Conservation (phyloP, 2,888 invertebrate species). For the Plemyria rubiginata region DNA sequence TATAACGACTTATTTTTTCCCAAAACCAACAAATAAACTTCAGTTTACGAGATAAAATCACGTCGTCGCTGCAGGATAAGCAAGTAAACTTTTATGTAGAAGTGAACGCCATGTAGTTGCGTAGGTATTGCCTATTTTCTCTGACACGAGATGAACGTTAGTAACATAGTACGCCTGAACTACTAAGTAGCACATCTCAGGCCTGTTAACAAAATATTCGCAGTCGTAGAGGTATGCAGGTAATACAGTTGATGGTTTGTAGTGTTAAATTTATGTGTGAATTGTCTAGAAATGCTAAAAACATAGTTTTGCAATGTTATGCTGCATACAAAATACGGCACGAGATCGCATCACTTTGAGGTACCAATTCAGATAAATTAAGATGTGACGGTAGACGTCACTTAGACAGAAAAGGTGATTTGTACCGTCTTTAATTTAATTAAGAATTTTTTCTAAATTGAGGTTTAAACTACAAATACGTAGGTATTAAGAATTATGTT, state of each 20-base stretch:
- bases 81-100: conserved; percentile 21
- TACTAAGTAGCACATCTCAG: neutral
- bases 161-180: conserved; percentile 2
- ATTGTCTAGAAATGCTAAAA: conserved; percentile 44
- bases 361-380: neutral
- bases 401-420: too few species aligned
- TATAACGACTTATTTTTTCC: conserved; percentile 14
- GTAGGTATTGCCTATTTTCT: conserved; percentile 15
- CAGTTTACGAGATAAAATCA: conserved; percentile 30
- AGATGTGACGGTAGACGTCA: too few species aligned
- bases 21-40: conserved; percentile 11
- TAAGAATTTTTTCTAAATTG: too few species aligned
- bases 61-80: conserved; percentile 13
- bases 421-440: too few species aligned
- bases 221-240: too few species aligned
- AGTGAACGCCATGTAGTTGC: conserved; percentile 14
- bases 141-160: conserved; percentile 8
- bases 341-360: neutral
- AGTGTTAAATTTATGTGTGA: neutral
- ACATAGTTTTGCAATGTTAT: conserved; percentile 43
- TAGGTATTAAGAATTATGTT: too few species aligned
- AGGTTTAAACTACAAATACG: too few species aligned
- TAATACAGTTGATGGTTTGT: too few species aligned
- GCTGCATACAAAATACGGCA: neutral
- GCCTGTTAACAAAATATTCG: neutral